Evolutionary conservation across 2,797 vertebrate species (phyloP).

Genomic region (Tapirus indicus): DNA sequence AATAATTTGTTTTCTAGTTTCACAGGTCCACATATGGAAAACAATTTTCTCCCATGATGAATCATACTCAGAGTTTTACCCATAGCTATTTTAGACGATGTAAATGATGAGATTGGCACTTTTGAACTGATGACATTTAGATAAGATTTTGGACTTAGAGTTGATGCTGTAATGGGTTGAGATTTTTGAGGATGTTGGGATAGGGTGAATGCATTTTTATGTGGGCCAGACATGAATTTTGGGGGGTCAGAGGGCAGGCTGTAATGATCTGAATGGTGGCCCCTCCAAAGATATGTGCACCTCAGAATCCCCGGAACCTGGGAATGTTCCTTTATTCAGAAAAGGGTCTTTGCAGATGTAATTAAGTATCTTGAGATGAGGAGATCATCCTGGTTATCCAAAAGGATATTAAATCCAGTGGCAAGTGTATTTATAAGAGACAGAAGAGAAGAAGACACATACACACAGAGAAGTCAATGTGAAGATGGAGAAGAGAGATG

Average conservation of each 20-base stretch:
- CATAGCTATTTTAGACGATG: not conserved
- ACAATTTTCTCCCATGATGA: too few species aligned
- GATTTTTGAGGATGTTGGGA: not conserved
- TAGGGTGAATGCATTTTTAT: not conserved
- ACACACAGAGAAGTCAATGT: not conserved
- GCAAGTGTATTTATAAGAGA: not conserved
- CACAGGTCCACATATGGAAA: not conserved
- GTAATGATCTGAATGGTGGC: not conserved
- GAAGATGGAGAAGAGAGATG: not conserved
- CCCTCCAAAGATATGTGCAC: not conserved
- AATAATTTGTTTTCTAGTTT: not conserved
- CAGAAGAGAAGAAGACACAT: not conserved
- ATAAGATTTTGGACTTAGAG: not conserved
- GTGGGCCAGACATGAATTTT: not conserved
- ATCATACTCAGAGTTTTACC: not conserved
- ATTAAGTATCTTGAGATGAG: not conserved
- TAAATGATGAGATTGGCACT: not conserved
- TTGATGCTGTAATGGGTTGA: not conserved
- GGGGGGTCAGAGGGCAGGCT: not conserved
- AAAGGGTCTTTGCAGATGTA: not conserved
- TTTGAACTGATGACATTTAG: not conserved
- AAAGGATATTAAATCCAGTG: not conserved
- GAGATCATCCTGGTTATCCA: not conserved
- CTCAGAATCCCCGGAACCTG: not conserved
- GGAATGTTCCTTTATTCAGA: not conserved